phyloP scores from a whole-genome alignment of 2,113 vertebrate species.

The Oplegnathus fasciatus region DNA sequence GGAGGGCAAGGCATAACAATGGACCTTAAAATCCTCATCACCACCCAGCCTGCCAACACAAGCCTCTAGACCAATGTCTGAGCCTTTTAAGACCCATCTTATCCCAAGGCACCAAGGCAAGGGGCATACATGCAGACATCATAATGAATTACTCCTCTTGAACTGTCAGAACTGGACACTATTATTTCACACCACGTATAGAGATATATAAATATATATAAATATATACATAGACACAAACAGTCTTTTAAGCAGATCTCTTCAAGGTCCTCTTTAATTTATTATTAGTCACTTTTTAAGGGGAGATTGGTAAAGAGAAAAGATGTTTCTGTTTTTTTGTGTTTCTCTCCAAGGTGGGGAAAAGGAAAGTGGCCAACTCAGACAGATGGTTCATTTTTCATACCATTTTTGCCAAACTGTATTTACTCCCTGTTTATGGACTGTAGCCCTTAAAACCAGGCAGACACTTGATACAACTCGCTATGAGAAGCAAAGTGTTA shows the following conservation, averaged over 20 bases:
- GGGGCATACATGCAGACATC: constrained; percentile 48
- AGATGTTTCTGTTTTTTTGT: constrained; percentile 58
- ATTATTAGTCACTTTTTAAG: constrained; percentile 84
- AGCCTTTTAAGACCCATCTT: constrained; percentile 46
- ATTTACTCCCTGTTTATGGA: constrained; percentile 70
- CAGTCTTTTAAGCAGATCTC: constrained; percentile 84
- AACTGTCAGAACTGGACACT: constrained; percentile 79
- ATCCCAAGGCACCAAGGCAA: constrained; percentile 45
- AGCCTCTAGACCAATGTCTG: constrained; percentile 55
- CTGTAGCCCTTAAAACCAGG: constrained; percentile 62
- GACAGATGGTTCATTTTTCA: constrained; percentile 66
- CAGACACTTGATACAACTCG: constrained; percentile 51
- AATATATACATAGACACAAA: constrained; percentile 83
- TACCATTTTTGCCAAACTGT: constrained; percentile 81
- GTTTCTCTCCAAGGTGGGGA: constrained; percentile 57
- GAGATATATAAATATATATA: constrained; percentile 84
- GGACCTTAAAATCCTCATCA: constrained; percentile 73
- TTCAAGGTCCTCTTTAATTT: constrained; percentile 86
- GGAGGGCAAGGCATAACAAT: constrained; percentile 91
- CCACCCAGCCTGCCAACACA: constrained; percentile 58
- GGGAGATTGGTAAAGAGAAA: constrained; percentile 71
- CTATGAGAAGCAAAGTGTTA: constrained; percentile 45
- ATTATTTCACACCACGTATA: constrained; percentile 81
- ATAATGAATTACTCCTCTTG: constrained; percentile 62
- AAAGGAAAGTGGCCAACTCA: constrained; percentile 54